These are phyloP conservation scores for Melanostigma gelatinosum DNA, from an alignment of 2,113 vertebrate species.

Conservation along the genomic window DNA sequence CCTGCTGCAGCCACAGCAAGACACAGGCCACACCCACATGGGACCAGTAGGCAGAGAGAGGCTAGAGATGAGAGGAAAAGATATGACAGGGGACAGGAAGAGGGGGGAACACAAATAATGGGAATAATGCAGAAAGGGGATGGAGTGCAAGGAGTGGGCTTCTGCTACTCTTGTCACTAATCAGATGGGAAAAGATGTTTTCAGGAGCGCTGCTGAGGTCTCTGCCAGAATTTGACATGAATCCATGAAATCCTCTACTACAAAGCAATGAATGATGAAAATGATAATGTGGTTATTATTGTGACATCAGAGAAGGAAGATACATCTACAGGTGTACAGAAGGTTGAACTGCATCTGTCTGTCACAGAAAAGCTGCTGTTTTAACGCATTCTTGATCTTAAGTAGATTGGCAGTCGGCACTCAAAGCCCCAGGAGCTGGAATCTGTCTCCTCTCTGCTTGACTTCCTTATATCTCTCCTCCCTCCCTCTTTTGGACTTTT, in stretches of 20 bases:
- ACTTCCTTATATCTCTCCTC: constrained; percentile 41
- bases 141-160: neutral
- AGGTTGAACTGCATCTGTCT: constrained; percentile 32
- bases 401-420: constrained; percentile 39
- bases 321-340: constrained; percentile 43
- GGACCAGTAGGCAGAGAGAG: constrained; percentile 36
- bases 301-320: constrained; percentile 17
- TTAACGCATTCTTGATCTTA: constrained; percentile 38
- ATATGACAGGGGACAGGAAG: constrained; percentile 17
- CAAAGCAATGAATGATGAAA: constrained; percentile 30
- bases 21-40: constrained; percentile 56
- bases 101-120: neutral
- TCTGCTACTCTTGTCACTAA: constrained; percentile 20
- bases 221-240: constrained; percentile 19
- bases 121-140: constrained; percentile 19
- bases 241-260: constrained; percentile 36
- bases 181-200: constrained; percentile 45
- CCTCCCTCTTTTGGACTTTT: constrained; percentile 26
- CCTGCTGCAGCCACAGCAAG: constrained; percentile 74
- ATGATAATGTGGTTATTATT: constrained; percentile 3
- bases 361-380: constrained; percentile 22
- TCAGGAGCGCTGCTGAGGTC: constrained; percentile 17
- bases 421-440: constrained; percentile 41
- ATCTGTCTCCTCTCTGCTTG: constrained; percentile 58
- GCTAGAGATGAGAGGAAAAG: constrained; percentile 36